Evolutionary conservation across 2,888 invertebrate genomes (phyloP), one percentile per base, ranked within the genome.

Genomic region (Agonum fuliginosum): DNA sequence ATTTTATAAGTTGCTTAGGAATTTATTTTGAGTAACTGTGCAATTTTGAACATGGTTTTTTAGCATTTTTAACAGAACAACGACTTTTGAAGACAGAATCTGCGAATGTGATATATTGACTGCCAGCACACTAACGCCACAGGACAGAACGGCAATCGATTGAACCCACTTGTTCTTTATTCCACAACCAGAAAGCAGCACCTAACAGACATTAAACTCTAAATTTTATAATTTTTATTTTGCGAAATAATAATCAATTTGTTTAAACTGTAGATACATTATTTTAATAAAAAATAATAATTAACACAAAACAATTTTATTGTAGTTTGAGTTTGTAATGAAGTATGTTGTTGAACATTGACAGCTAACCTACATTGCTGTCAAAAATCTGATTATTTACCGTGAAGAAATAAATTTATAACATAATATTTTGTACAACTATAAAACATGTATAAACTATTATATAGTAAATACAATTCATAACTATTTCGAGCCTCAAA

Each of bases 51-150:
- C 48, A 30, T 48, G 22, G n/a, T 67, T 75, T 67, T 75, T 34
- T 67, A 67, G 27, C 75, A 75, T 75, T 75, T 74, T 75, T 75
- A 51, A 51, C 67, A 51, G 48, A 75, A 67, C 62, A 67, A 48
- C 67, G 48, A 67, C 27, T 58, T 75, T 70, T 27, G 22, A 67
- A 86, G 85, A 85, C 84, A 84, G 83, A 82, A 84, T 83, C 79
- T 80, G 82, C 80, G 81, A 83, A 82, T 81, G 83, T 83, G 83
- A 83, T 84, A 83, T 86, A 86, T 86, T 83, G 86, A 86, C 86
- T 84, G 83, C 80, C 78, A 72, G 81, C 80, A 82, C 81, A 82
- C 82, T 82, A 82, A 81, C 83, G 83, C 83, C 81, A 48, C 78
- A 20, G 30, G 17, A 48, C 22, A 22, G 8, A n/a, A 6, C 37